Evolutionary conservation across 1,140 invertebrate species (phyloP), one percentile per base, ranked within the genome.

Genomic region (Calliphora vicina): DNA sequence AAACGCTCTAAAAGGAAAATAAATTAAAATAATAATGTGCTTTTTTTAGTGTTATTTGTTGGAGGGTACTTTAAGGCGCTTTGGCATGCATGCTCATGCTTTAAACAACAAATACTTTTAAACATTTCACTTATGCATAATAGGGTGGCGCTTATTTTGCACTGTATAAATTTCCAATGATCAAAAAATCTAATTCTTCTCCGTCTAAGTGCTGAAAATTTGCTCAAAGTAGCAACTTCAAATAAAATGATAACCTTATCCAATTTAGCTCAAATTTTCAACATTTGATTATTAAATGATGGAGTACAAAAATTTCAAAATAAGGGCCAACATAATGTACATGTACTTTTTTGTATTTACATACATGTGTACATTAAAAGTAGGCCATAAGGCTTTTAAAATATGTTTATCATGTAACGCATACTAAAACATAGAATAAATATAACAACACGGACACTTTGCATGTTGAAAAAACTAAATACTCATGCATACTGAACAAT

Each of bases 361-460:
- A 67, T 23, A 23, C 8, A 23, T 1, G n/a, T 23, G 57, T 23
- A 67, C 20, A 67, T 67, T 67, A 67, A 67, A 67, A 67, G n/a
- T 67, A 67, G 61, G 61, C 61, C 61, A 67, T 67, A 67, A 67
- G 23, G n/a, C 61, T 67, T 67, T 67, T 67, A 67, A 67, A 67
- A 67, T 67, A 67, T 23, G 61, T 67, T 67, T 2, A 67, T 25
- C 61, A 67, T 25, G 61, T 67, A 25, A 67, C 61, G 61, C 61
- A 67, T 67, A 67, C 23, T 67, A 67, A 67, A 67, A 25, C n/a
- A 50, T 50, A 17, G 4, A 6, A 50, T 50, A 50, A 50, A 50
- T 50, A 50, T 50, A 50, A 50, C 45, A 50, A 50, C 12, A 50
- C 12, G 15, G 4, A 50, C 12, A 50, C 12, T n/a, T 17, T 50